phyloP scores from a whole-genome alignment of 2,888 invertebrate genomes.

The Callinectes sapidus region DNA sequence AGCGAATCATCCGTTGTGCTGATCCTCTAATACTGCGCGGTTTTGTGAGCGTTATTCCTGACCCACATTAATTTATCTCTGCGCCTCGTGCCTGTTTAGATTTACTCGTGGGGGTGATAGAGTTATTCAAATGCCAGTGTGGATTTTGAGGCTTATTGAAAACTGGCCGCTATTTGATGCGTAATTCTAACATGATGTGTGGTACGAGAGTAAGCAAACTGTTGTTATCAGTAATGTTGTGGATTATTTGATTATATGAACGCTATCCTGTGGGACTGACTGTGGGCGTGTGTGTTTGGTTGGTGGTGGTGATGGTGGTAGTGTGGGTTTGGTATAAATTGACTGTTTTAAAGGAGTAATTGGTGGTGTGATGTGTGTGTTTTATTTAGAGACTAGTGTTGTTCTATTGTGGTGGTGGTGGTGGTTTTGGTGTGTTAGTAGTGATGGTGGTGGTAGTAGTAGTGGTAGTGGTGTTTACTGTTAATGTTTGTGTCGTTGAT shows the following conservation, averaged over 20 bases:
- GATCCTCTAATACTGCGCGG: too few species aligned
- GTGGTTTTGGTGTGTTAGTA: neutral
- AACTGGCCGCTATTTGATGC: neutral
- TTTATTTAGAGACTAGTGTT: neutral
- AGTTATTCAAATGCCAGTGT: neutral
- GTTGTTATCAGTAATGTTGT: neutral
- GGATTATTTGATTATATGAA: neutral
- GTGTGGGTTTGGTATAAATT: neutral
- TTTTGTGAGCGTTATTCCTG: too few species aligned
- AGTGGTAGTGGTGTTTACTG: too few species aligned
- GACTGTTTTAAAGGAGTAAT: neutral
- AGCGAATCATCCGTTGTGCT: too few species aligned
- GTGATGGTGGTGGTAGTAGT: neutral
- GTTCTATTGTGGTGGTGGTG: neutral
- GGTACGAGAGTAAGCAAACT: neutral
- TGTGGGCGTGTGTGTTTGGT: neutral
- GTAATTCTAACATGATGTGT: neutral
- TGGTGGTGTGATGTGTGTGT: neutral
- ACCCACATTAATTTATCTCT: too few species aligned
- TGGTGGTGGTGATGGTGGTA: neutral
- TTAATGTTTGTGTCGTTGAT: too few species aligned
- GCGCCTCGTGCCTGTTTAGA: too few species aligned
- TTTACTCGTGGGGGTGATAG: too few species aligned
- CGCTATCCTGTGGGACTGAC: neutral
- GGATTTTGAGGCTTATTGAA: neutral